Evolutionary conservation across 2,797 vertebrate genomes (phyloP), one percentile per base, ranked within the genome.

Genomic region (Neostethus bicornis): DNA sequence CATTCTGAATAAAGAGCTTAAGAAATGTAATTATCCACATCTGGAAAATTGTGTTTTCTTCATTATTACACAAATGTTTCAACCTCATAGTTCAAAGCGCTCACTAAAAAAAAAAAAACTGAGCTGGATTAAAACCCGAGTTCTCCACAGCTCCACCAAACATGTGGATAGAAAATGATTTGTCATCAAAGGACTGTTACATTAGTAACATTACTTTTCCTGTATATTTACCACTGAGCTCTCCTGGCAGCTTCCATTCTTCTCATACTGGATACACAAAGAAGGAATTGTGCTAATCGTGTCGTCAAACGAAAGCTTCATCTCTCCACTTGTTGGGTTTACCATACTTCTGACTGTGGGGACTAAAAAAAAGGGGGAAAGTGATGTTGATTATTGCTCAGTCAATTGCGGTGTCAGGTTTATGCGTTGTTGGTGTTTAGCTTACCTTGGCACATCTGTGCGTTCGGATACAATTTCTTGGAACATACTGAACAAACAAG

Each of bases 221-320:
- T 43, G 9, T 21, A 17, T 28, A 9, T 38, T 12, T 9, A 31
- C 7, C 6, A 7, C 16, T 17, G 25, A 39, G 76, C 72, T 69
- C 5, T 88, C 84, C 77, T 54, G 29, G 59, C 90, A 92, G 3
- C 0, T 51, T 34, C 88, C 90, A 4, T 75, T 35, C 7, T 4
- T 7, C 59, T 91, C 90, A 17, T 89, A 72, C 55, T 86, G 85
- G 39, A 90, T 1, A 25, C 91, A 92, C 52, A 91, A 29, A 0
- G 48, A 51, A 4, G 56, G 31, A 5, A 19, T 10, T n/a, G n/a
- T 48, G 2, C 21, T 23, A 10, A 37, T 75, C 3, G 1, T 43
- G 9, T 11, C 49, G 3, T 14, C 61, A 20, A 81, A 56, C 48
- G 56, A 45, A 50, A 93, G 61, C 45, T 84, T 78, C 49, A 90